phyloP scores from a whole-genome alignment of 2,888 invertebrate species.

The Meandrusa payeni region DNA sequence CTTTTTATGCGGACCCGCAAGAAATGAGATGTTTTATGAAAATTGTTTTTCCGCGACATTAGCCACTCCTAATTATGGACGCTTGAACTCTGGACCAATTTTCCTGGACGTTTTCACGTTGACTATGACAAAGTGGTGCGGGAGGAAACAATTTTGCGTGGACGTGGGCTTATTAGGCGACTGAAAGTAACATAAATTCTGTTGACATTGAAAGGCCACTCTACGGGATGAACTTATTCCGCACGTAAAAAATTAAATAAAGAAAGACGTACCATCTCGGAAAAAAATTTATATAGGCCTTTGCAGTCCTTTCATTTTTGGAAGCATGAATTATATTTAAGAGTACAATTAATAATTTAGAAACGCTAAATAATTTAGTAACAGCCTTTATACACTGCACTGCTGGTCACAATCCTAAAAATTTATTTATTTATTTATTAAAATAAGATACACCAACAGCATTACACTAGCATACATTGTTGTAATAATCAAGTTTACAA shows the following conservation, averaged over 20 bases:
- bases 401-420: too few relatives aligned
- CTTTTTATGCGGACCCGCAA: conserved; percentile 61
- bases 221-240: conserved; percentile 14
- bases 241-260: conserved; percentile 13
- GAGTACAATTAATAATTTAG: too few relatives aligned
- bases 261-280: not conserved
- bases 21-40: conserved; percentile 74
- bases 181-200: conserved; percentile 59
- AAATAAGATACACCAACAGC: too few relatives aligned
- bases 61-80: conserved; percentile 73
- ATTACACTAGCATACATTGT: too few relatives aligned
- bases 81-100: conserved; percentile 63
- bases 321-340: too few relatives aligned
- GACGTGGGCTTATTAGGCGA: conserved; percentile 57
- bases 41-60: conserved; percentile 79
- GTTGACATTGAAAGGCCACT: conserved; percentile 27
- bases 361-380: too few relatives aligned
- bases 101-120: conserved; percentile 67
- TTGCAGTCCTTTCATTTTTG: too few relatives aligned
- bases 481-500: too few relatives aligned
- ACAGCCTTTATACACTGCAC: too few relatives aligned
- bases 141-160: conserved; percentile 60
- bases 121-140: conserved; percentile 69
- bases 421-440: too few relatives aligned
- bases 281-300: not conserved